Conservation (phyloP, 2,888 invertebrate genomes). For the Lottia scabra region DNA sequence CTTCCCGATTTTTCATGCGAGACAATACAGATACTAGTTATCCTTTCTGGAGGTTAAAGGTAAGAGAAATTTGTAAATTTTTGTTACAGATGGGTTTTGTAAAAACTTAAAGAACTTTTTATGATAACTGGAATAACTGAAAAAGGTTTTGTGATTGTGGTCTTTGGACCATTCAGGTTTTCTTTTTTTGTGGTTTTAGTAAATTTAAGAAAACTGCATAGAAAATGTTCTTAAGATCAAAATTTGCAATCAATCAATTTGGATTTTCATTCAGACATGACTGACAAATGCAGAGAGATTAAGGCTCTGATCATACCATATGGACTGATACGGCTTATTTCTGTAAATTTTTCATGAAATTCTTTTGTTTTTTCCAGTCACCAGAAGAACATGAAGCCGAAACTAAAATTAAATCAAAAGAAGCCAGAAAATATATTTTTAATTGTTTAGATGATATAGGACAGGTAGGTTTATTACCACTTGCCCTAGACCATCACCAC, state of each 20-base stretch:
- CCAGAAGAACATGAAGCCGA: constrained; percentile 98
- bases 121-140: not conserved
- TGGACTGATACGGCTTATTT: no score
- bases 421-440: constrained; percentile 99
- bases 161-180: no score
- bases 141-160: not conserved
- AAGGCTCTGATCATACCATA: no score
- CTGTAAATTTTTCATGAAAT: no score
- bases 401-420: constrained; percentile 98
- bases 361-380: constrained; percentile 77
- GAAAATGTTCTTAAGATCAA: no score
- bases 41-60: constrained; percentile 76
- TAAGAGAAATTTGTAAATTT: constrained; percentile 24
- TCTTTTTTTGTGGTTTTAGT: no score
- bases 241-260: no score
- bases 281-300: no score
- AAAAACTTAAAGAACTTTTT: no score
- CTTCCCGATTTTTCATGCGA: constrained; percentile 97
- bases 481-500: no score
- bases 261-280: no score
- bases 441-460: constrained; percentile 97
- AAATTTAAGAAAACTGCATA: no score
- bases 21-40: constrained; percentile 79
- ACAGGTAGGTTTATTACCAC: constrained; percentile 57
- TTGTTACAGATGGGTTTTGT: not conserved